Conservation (phyloP, 2,888 invertebrate species). For the Adela reaumurella region DNA sequence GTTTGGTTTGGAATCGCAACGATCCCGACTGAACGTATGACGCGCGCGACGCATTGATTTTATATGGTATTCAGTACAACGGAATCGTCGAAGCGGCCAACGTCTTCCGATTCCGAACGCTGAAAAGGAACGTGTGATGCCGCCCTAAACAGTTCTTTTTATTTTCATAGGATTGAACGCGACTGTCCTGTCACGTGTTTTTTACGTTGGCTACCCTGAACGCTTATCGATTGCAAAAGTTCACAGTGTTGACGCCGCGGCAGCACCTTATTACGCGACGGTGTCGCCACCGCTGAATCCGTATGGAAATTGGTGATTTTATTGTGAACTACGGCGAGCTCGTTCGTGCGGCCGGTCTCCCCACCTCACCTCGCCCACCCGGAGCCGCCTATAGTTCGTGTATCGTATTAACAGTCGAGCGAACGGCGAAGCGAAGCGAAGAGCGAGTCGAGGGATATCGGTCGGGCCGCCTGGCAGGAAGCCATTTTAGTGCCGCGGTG, state of each 20-base stretch:
- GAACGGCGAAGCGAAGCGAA: no score
- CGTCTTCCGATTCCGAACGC: no score
- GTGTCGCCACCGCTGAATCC: neutral
- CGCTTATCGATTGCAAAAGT: neutral
- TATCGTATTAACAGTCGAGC: no score
- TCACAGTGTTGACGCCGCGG: neutral
- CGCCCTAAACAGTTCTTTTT: no score
- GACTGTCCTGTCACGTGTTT: neutral
- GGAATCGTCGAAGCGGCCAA: no score
- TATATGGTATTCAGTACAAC: no score
- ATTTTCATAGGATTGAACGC: neutral
- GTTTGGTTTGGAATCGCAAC: no score
- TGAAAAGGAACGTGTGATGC: no score
- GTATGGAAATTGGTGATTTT: neutral
- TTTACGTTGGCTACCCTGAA: neutral
- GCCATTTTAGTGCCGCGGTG: neutral
- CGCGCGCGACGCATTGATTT: no score
- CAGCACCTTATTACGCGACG: neutral
- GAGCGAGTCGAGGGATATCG: no score
- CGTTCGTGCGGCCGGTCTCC: neutral
- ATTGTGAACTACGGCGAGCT: neutral
- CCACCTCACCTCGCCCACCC: neutral
- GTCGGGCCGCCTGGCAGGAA: neutral
- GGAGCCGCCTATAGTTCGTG: neutral
- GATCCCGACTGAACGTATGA: no score